A percentile compares a stretch with the other conserved stretches of the same genome.
Evolutionary conservation across 2,888 invertebrate genomes (phyloP).

Genomic region (Anarsia innoxiella): DNA sequence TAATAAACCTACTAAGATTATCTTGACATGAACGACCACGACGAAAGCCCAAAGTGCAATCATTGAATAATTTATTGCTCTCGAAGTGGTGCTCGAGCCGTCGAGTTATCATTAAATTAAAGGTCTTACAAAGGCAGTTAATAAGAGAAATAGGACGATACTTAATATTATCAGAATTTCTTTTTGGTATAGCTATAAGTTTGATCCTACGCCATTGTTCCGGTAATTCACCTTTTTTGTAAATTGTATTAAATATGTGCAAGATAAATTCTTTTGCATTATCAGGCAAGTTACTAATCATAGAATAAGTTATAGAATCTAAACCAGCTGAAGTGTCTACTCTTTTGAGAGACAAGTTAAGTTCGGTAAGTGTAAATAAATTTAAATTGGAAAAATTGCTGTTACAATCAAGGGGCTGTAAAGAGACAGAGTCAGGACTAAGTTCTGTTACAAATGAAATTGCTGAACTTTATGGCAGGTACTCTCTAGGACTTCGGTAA

Average conservation of each 20-base stretch:
- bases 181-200: conserved; percentile 21
- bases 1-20: conserved; percentile 12
- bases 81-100: conserved; percentile 19
- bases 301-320: conserved; percentile 14
- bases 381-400: not conserved
- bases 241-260: conserved; percentile 11
- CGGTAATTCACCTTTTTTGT: not conserved
- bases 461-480: conserved; percentile 3
- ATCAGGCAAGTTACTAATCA: conserved; percentile 13
- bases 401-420: conserved; percentile 3
- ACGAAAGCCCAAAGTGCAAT: conserved; percentile 13
- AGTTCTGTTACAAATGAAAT: conserved; percentile 4
- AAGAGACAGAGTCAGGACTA: conserved; percentile 8
- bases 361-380: conserved; percentile 3
- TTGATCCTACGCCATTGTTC: conserved; percentile 19
- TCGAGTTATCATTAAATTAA: conserved; percentile 14
- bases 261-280: conserved; percentile 11
- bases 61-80: not conserved
- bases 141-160: conserved; percentile 19
- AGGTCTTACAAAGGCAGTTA: conserved; percentile 16
- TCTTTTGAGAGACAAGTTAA: conserved; percentile 5
- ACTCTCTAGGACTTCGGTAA: not conserved
- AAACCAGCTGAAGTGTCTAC: conserved; percentile 14
- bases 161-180: not conserved
- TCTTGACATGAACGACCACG: conserved; percentile 15